A percentile compares a stretch with the other conserved stretches of the same genome.
Evolutionary conservation across 2,797 vertebrate genomes (phyloP).

Genomic region (Cyclopterus lumpus): DNA sequence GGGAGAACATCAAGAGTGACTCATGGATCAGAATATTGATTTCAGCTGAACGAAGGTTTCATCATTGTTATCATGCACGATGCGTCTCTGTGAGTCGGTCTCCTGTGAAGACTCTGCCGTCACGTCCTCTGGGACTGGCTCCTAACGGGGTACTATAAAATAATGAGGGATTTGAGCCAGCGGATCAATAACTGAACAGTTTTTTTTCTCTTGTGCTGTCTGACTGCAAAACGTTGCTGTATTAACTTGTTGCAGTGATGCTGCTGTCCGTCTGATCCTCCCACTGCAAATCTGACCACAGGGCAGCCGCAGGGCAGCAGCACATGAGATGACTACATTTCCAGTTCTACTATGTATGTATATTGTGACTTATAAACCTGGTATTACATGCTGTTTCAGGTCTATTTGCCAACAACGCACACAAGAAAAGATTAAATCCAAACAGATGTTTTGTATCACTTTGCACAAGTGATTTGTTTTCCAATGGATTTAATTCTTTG

Average conservation of each 20-base stretch:
- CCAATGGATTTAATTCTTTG: conserved; percentile 70
- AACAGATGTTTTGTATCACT: conserved; percentile 66
- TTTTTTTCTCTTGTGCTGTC: conserved; percentile 28
- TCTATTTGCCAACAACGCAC: conserved; percentile 32
- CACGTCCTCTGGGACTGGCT: conserved; percentile 45
- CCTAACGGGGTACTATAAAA: conserved; percentile 66
- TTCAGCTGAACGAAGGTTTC: conserved; percentile 59
- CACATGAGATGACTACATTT: conserved; percentile 35
- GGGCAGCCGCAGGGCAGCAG: conserved; percentile 46
- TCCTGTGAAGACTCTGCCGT: conserved; percentile 43
- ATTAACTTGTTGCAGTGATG: conserved; percentile 62
- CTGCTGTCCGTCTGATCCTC: conserved; percentile 47
- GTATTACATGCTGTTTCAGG: conserved; percentile 12
- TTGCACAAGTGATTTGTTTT: conserved; percentile 77
- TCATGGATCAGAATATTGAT: conserved; percentile 78
- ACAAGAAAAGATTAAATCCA: conserved; percentile 63
- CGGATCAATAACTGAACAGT: conserved; percentile 72
- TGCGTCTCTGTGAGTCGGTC: conserved; percentile 42
- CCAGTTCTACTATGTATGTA: not conserved
- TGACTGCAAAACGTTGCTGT: conserved; percentile 45
- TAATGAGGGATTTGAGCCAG: conserved; percentile 66
- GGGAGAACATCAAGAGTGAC: conserved; percentile 53
- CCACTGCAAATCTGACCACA: conserved; percentile 45
- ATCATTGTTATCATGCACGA: conserved; percentile 65
- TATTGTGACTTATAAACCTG: conserved; percentile 4